phyloP scores from a whole-genome alignment of 2,797 vertebrate species.

The Rhadinocentrus ornatus region DNA sequence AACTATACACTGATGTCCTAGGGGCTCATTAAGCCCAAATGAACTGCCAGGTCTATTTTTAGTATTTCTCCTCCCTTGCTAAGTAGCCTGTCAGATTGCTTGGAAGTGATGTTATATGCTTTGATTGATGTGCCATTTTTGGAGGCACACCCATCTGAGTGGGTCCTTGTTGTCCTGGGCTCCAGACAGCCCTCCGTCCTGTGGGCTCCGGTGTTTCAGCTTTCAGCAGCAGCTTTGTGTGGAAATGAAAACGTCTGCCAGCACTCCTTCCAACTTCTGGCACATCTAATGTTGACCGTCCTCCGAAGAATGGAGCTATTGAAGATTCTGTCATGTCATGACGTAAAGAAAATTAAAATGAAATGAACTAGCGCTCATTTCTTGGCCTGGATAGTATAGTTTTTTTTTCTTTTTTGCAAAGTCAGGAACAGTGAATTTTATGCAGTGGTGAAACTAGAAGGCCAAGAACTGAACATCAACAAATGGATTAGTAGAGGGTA shows the following conservation, averaged over 20 bases:
- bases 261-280: conserved; percentile 2
- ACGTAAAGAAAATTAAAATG: conserved; percentile 9
- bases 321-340: conserved; percentile 1
- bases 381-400: not conserved
- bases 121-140: conserved; percentile 59
- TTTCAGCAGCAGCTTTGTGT: conserved; percentile 69
- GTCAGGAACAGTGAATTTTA: not conserved
- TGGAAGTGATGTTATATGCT: conserved; percentile 43
- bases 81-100: conserved; percentile 50
- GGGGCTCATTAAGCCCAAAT: conserved; percentile 67
- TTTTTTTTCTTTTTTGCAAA: not conserved
- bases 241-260: conserved; percentile 34
- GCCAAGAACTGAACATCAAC: not conserved
- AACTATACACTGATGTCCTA: conserved; percentile 33
- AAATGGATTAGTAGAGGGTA: not conserved
- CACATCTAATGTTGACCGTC: conserved; percentile 30
- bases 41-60: conserved; percentile 68
- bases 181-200: conserved; percentile 11
- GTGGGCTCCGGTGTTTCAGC: conserved; percentile 41
- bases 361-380: not conserved
- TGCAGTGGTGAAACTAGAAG: not conserved
- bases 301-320: conserved; percentile 13
- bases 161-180: conserved; percentile 61
- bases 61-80: conserved; percentile 49
- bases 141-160: conserved; percentile 59